A percentile compares a stretch with the other conserved stretches of the same genome.
These are phyloP conservation scores for Anas platyrhynchos DNA, from an alignment of 2,113 vertebrate genomes.

Conservation along the genomic window DNA sequence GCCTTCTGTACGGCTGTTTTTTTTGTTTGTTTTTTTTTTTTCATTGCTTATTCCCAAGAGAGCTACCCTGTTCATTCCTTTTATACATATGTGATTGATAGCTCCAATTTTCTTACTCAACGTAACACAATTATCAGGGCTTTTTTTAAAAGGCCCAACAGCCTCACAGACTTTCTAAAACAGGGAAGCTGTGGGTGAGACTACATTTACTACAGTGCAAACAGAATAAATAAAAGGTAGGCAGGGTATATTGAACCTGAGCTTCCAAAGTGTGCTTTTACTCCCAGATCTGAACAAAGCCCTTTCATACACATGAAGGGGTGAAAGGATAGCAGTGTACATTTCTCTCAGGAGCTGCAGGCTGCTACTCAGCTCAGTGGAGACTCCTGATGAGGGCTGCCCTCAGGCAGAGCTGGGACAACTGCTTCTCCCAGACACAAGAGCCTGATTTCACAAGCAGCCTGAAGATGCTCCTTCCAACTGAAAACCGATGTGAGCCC, in stretches of 20 bases:
- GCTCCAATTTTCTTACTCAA: neutral
- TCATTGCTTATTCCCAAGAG: neutral
- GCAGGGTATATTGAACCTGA: slow-evolving; percentile 30
- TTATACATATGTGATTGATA: neutral
- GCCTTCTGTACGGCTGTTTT: neutral
- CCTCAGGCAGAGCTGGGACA: neutral
- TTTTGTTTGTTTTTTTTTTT: slow-evolving; percentile 1
- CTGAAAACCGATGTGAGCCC: neutral
- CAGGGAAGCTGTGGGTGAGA: neutral
- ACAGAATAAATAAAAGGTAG: neutral
- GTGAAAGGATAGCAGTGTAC: neutral
- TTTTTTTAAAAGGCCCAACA: neutral
- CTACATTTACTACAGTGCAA: neutral
- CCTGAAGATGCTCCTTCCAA: neutral
- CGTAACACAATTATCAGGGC: neutral
- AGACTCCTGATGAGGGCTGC: neutral
- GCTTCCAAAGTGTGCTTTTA: neutral
- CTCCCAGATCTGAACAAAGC: neutral
- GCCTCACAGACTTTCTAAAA: neutral
- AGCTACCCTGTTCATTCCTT: neutral
- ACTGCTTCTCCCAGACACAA: neutral
- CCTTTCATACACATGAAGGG: neutral
- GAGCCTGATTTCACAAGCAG: neutral
- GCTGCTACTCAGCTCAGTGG: fast-evolving
- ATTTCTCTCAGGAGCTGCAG: neutral